phyloP scores from a whole-genome alignment of 2,797 vertebrate genomes.

The Sebastiscus tertius region DNA sequence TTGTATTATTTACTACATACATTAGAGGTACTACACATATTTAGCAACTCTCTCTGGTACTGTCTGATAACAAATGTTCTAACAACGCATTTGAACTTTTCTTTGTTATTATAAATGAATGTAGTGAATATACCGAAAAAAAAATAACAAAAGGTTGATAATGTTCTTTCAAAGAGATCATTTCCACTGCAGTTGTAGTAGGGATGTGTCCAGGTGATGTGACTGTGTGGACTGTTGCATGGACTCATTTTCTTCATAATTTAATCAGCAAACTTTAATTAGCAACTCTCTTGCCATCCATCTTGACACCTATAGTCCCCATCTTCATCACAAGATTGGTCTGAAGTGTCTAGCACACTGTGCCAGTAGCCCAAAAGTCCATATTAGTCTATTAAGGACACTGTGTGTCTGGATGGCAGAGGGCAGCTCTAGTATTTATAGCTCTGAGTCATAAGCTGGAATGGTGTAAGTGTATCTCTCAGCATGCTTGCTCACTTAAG shows the following conservation, averaged over 20 bases:
- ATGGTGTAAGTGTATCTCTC: conserved; percentile 71
- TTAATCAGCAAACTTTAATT: not conserved
- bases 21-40: not conserved
- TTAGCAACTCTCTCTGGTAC: not conserved
- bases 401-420: conserved; percentile 61
- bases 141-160: not conserved
- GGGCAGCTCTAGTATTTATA: conserved; percentile 77
- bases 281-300: not conserved
- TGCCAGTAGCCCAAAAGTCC: conserved; percentile 64
- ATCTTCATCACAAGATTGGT: conserved; percentile 59
- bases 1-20: not conserved
- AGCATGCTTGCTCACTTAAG: conserved; percentile 66
- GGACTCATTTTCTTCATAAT: not conserved
- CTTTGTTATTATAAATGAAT: not conserved
- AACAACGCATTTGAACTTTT: not conserved
- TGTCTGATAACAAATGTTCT: not conserved
- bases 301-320: conserved; percentile 37
- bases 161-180: not conserved
- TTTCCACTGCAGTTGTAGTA: not conserved
- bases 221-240: not conserved
- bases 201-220: not conserved
- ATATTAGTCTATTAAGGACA: conserved; percentile 77
- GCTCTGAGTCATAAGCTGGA: conserved; percentile 74
- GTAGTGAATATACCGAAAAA: not conserved
- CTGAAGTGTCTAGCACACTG: conserved; percentile 48